phyloP scores from a whole-genome alignment of 2,888 invertebrate genomes.

The Spatulosminthurus flaviceps region DNA sequence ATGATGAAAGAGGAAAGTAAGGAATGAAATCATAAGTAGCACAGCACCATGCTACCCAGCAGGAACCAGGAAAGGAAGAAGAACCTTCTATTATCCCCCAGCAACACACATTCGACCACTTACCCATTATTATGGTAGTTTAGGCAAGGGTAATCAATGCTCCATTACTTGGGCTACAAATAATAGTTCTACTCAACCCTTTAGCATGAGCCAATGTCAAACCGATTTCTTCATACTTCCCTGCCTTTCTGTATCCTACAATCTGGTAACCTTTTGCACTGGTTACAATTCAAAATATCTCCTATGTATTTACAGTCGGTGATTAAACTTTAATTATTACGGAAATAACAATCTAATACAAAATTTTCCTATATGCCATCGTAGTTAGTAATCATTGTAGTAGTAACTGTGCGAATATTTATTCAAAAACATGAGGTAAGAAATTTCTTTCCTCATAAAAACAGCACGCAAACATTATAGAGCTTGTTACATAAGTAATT shows the following conservation, averaged over 20 bases:
- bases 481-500: too few species aligned
- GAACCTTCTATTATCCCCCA: neutral
- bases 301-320: too few species aligned
- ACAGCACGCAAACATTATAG: too few species aligned
- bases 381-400: too few species aligned
- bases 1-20: neutral
- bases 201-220: conserved; percentile 18
- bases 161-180: conserved; percentile 25
- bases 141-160: conserved; percentile 38
- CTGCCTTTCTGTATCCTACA: conserved; percentile 10
- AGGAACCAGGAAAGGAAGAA: conserved; percentile 26
- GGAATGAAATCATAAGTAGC: conserved; percentile 1
- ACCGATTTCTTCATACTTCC: conserved; percentile 10
- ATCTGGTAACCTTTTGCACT: neutral
- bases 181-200: conserved; percentile 2
- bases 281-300: too few species aligned
- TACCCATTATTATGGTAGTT: conserved; percentile 37
- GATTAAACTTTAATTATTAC: too few species aligned
- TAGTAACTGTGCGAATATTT: too few species aligned
- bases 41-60: conserved; percentile 6
- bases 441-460: too few species aligned
- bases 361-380: too few species aligned
- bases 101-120: conserved; percentile 34
- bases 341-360: too few species aligned
- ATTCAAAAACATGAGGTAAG: too few species aligned